Conservation (phyloP, 2,797 vertebrate species). For the Diglossa cyanea region DNA sequence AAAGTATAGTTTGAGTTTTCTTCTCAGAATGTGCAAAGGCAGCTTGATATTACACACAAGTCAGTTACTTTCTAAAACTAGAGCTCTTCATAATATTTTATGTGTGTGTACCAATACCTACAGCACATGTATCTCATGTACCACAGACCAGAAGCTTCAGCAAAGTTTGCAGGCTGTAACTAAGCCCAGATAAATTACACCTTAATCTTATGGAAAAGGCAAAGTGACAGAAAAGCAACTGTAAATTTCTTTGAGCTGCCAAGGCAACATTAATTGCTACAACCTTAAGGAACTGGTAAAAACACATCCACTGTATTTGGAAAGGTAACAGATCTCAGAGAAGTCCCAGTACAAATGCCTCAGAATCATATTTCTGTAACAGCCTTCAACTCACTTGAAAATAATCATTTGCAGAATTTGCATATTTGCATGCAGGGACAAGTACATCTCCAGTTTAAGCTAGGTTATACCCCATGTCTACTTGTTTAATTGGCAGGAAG, state of each 20-base stretch:
- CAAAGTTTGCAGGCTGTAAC: background rate
- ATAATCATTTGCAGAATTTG: background rate
- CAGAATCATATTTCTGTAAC: background rate
- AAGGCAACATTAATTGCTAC: background rate
- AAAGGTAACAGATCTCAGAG: background rate
- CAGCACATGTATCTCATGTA: background rate
- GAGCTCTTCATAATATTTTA: background rate
- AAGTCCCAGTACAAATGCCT: background rate
- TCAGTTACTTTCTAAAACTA: background rate
- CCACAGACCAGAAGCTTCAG: background rate
- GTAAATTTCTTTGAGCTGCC: background rate
- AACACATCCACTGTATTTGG: background rate
- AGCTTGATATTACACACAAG: background rate
- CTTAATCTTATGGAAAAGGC: background rate
- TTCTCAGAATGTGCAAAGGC: background rate
- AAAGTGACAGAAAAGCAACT: background rate
- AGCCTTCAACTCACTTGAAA: background rate
- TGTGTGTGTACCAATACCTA: background rate
- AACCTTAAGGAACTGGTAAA: background rate
- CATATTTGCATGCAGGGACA: background rate
- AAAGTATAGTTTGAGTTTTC: background rate
- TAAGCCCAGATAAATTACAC: background rate
- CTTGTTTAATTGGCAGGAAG: background rate
- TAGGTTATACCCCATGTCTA: fast-evolving
- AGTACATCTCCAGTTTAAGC: background rate